phyloP scores from a whole-genome alignment of 2,888 invertebrate genomes.

The Apomyelois bistriatella region DNA sequence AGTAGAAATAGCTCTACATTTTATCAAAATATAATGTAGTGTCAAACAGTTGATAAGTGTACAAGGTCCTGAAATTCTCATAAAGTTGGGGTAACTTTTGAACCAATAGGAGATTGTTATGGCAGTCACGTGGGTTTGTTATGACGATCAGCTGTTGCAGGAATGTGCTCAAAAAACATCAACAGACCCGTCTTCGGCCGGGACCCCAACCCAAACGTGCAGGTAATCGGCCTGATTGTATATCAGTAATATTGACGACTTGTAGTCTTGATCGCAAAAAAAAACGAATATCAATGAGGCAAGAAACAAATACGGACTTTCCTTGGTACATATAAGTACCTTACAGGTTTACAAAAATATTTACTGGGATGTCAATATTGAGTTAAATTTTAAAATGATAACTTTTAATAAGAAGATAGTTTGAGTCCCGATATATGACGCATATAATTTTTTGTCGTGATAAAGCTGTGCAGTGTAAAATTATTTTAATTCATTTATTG shows the following conservation, averaged over 20 bases:
- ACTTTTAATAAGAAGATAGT: too few species aligned
- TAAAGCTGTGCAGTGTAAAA: too few species aligned
- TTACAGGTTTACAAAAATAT: too few species aligned
- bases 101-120: slow-evolving; percentile 37
- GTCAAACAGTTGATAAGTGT: neutral
- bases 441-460: too few species aligned
- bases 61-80: slow-evolving; percentile 4
- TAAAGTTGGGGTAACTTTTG: slow-evolving; percentile 35
- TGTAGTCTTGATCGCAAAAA: neutral
- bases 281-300: neutral
- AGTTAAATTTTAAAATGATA: too few species aligned
- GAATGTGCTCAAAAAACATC: slow-evolving; percentile 62
- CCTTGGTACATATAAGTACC: too few species aligned
- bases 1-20: too few species aligned
- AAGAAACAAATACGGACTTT: too few species aligned
- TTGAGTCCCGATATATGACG: too few species aligned
- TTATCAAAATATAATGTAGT: too few species aligned
- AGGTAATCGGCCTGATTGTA: slow-evolving; percentile 45
- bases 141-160: slow-evolving; percentile 63
- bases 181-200: slow-evolving; percentile 42
- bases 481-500: too few species aligned
- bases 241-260: slow-evolving; percentile 14
- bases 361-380: too few species aligned
- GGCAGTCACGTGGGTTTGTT: slow-evolving; percentile 49
- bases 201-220: slow-evolving; percentile 28